These are phyloP conservation scores for Neogobius melanostomus DNA, from an alignment of 2,113 vertebrate genomes.

Conservation along the genomic window DNA sequence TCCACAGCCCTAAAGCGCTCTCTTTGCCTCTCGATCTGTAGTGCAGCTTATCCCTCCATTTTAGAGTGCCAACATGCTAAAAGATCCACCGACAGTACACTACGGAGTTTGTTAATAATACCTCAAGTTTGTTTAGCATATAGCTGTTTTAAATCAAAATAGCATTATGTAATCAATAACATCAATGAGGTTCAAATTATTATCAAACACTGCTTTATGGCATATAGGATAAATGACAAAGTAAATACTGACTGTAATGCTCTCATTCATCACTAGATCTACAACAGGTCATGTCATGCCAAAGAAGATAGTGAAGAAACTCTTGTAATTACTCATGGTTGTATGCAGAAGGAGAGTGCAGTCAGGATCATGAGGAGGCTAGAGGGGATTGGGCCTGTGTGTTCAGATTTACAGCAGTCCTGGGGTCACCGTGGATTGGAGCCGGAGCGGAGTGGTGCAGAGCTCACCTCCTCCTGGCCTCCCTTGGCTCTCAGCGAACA, in stretches of 20 bases:
- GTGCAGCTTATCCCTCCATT: too few relatives aligned
- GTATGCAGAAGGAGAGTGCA: slow-evolving; percentile 2
- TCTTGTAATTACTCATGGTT: slow-evolving; percentile 23
- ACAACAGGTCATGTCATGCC: slow-evolving; percentile 18
- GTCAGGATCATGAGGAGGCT: neutral
- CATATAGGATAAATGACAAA: slow-evolving; percentile 17
- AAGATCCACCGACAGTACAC: too few relatives aligned
- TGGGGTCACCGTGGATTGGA: slow-evolving; percentile 58
- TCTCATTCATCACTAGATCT: slow-evolving; percentile 33
- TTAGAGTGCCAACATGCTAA: too few relatives aligned
- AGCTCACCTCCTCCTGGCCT: slow-evolving; percentile 38
- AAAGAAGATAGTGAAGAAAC: slow-evolving; percentile 29
- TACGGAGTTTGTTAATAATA: too few relatives aligned
- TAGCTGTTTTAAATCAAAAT: too few relatives aligned
- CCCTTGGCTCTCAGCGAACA: slow-evolving; percentile 47
- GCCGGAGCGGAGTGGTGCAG: slow-evolving; percentile 66
- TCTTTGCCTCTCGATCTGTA: too few relatives aligned
- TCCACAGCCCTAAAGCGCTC: too few relatives aligned
- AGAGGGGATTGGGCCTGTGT: slow-evolving; percentile 28
- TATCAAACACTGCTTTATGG: too few relatives aligned
- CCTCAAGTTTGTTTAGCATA: too few relatives aligned
- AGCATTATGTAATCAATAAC: too few relatives aligned
- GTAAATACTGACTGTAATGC: slow-evolving; percentile 23
- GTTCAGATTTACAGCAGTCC: slow-evolving; percentile 62
- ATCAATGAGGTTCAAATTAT: too few relatives aligned